phyloP scores from a whole-genome alignment of 2,113 vertebrate species.

The Sorex fumeus region DNA sequence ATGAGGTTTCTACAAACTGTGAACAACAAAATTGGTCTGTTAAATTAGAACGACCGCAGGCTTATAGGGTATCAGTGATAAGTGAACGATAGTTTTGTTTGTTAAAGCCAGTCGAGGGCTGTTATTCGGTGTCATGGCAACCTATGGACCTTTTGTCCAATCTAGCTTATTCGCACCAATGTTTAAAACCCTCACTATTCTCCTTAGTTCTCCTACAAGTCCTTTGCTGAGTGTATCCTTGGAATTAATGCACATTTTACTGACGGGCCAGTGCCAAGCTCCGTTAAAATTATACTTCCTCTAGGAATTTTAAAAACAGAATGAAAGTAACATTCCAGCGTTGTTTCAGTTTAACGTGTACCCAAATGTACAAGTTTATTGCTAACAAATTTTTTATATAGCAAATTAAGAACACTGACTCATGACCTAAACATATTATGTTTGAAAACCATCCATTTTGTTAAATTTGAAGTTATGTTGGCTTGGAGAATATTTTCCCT shows the following conservation, averaged over 20 bases:
- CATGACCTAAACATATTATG: not conserved
- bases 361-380: conserved; percentile 58
- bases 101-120: not conserved
- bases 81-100: not conserved
- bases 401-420: conserved; percentile 66
- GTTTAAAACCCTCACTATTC: not conserved
- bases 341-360: conserved; percentile 27
- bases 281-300: conserved; percentile 14
- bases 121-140: not conserved
- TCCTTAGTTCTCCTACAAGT: conserved; percentile 6
- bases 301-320: conserved; percentile 25
- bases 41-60: not conserved
- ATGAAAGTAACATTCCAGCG: not conserved
- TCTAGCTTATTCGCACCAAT: not conserved
- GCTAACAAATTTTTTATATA: conserved; percentile 40
- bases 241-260: conserved; percentile 40
- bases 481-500: not conserved
- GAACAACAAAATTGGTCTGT: not conserved
- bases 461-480: conserved; percentile 58
- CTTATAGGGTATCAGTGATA: not conserved
- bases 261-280: not conserved
- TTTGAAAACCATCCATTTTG: conserved; percentile 51
- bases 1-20: not conserved
- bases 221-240: not conserved
- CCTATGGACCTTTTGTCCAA: not conserved